Evolutionary conservation across 2,888 invertebrate genomes (phyloP).

Genomic region (Drosophila neonasuta): DNA sequence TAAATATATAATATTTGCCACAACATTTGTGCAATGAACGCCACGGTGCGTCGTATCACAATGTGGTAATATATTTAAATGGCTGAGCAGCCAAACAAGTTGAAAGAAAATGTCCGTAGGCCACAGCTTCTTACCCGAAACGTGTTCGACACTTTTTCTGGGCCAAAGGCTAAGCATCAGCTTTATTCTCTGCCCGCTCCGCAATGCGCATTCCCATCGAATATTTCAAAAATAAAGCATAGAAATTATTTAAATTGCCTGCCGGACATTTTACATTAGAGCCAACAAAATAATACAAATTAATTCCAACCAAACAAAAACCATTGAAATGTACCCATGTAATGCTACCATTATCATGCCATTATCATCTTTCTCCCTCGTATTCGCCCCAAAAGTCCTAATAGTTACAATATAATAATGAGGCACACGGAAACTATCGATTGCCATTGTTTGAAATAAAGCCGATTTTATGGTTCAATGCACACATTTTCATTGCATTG

Average conservation of each 20-base stretch:
- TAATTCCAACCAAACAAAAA: slow-evolving; percentile 18
- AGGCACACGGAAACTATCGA: background rate
- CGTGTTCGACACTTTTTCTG: slow-evolving; percentile 15
- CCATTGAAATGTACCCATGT: slow-evolving; percentile 1
- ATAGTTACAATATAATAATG: slow-evolving; percentile 7
- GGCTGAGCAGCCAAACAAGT: slow-evolving; percentile 49
- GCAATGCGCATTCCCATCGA: background rate
- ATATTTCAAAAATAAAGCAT: slow-evolving; percentile 7
- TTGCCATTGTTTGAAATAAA: slow-evolving; percentile 11
- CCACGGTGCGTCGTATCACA: slow-evolving; percentile 23
- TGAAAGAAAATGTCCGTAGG: slow-evolving; percentile 50
- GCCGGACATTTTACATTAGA: slow-evolving; percentile 1
- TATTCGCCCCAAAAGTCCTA: background rate
- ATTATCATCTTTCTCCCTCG: background rate
- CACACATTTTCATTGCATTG: slow-evolving; percentile 7
- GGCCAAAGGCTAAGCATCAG: slow-evolving; percentile 1
- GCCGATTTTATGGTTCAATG: slow-evolving; percentile 18
- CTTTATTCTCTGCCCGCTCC: background rate
- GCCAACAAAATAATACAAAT: background rate
- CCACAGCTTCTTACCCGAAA: slow-evolving; percentile 16
- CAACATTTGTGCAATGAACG: no score
- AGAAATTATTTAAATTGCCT: slow-evolving; percentile 8
- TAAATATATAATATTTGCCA: no score
- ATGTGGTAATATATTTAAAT: slow-evolving; percentile 55
- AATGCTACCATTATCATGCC: background rate